Evolutionary conservation across 1,140 invertebrate species (phyloP).

Genomic region (Pollicipes pollicipes): DNA sequence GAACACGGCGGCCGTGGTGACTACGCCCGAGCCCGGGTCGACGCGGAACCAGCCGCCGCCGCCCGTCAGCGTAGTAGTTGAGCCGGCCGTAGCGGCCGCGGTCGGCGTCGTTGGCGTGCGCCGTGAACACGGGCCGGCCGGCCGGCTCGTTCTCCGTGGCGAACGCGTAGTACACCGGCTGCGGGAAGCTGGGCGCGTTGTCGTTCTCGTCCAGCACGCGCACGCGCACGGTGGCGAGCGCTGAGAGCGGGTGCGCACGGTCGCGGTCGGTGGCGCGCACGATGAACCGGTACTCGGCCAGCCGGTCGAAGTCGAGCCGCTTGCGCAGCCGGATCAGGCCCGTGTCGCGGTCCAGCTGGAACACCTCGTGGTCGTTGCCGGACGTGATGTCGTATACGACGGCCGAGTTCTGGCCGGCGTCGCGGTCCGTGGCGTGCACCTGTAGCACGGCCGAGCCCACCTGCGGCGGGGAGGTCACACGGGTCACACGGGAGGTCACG

Average conservation of each 20-base stretch:
- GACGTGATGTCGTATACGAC: conserved; percentile 65
- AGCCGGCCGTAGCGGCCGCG: conserved; percentile 62
- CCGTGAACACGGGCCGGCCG: conserved; percentile 67
- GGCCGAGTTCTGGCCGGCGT: conserved; percentile 50
- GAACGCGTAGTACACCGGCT: conserved; percentile 52
- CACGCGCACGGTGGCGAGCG: conserved; percentile 45
- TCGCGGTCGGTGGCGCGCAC: conserved; percentile 41
- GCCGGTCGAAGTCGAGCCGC: conserved; percentile 43
- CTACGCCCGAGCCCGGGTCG: conserved; percentile 48
- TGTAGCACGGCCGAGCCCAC: conserved; percentile 53
- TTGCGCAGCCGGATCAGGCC: conserved; percentile 32
- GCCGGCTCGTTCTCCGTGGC: conserved; percentile 72
- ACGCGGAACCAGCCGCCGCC: conserved; percentile 64
- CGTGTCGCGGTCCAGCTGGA: conserved; percentile 51
- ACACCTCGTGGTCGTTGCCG: conserved; percentile 65
- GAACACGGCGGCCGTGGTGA: conserved; percentile 59
- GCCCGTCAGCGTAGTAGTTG: conserved; percentile 62
- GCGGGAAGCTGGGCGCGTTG: conserved; percentile 69
- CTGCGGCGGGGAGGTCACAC: too few species aligned
- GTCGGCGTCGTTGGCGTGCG: conserved; percentile 69
- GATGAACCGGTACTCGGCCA: conserved; percentile 33
- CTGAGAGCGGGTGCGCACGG: conserved; percentile 45
- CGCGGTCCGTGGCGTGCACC: conserved; percentile 69
- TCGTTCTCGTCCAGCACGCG: conserved; percentile 77
- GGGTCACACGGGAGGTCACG: too few species aligned